Percentiles rank a stretch among this genome's conserved stretches.
Conservation (phyloP, 2,888 invertebrate species). For the Sphaerophoria taeniata region DNA sequence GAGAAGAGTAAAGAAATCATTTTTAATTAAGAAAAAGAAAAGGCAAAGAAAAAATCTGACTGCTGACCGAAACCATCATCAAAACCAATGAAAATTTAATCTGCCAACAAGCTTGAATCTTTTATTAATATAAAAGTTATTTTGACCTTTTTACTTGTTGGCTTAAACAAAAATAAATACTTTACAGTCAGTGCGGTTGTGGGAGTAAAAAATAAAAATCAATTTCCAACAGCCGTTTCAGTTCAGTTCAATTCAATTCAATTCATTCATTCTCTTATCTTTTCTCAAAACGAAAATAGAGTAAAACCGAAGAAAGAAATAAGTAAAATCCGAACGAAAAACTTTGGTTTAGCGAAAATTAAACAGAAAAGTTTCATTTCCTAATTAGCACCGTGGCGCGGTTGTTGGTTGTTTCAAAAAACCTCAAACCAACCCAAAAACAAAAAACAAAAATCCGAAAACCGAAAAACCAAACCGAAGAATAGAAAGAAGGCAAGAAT, state of each 20-base stretch:
- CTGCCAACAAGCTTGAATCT: conserved; percentile 33
- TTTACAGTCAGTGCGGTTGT: background rate
- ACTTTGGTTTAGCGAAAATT: conserved; percentile 56
- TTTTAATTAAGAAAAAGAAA: conserved; percentile 15
- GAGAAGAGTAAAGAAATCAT: background rate
- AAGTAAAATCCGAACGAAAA: conserved; percentile 30
- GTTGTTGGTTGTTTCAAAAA: conserved; percentile 18
- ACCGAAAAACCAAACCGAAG: too few species aligned
- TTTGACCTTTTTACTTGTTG: conserved; percentile 20
- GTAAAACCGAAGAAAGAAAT: background rate
- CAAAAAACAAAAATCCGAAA: too few species aligned
- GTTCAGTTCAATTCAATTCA: conserved; percentile 12
- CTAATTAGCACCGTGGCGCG: conserved; percentile 55
- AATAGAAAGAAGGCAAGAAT: too few species aligned
- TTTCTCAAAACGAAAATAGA: background rate
- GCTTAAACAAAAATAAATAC: conserved; percentile 7
- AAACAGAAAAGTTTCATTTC: conserved; percentile 64
- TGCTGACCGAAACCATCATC: conserved; percentile 30
- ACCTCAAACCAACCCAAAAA: too few species aligned
- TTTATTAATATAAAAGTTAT: conserved; percentile 33
- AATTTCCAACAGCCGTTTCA: conserved; percentile 23
- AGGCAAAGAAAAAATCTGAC: background rate
- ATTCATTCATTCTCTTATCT: conserved; percentile 20
- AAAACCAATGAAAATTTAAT: conserved; percentile 56
- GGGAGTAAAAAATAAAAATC: background rate